These are phyloP conservation scores for Stegastes partitus DNA, from an alignment of 2,113 vertebrate species.

Conservation along the genomic window DNA sequence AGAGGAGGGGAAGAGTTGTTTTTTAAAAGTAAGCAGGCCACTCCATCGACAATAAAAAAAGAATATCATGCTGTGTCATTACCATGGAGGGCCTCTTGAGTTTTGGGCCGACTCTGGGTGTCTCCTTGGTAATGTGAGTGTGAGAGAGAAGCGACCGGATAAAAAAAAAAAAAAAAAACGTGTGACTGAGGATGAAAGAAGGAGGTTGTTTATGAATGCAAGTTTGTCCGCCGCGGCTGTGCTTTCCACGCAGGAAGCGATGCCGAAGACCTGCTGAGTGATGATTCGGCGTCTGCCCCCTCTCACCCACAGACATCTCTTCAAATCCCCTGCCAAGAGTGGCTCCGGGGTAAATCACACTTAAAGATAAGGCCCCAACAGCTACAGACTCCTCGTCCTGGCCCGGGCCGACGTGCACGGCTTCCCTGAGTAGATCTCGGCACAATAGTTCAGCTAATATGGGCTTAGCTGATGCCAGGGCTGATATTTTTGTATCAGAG, in stretches of 20 bases:
- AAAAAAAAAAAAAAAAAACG: conserved; percentile 6
- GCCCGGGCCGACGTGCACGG: conserved; percentile 12
- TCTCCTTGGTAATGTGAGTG: conserved; percentile 58
- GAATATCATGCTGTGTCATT: conserved; percentile 51
- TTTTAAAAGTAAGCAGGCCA: conserved; percentile 43
- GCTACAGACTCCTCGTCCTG: conserved; percentile 31
- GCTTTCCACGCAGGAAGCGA: conserved; percentile 36
- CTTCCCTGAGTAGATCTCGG: conserved; percentile 36
- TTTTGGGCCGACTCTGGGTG: conserved; percentile 41
- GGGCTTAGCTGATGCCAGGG: conserved; percentile 44
- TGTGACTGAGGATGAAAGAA: conserved; percentile 30
- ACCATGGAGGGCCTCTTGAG: conserved; percentile 52
- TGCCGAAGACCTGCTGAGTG: conserved; percentile 50
- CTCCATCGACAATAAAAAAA: conserved; percentile 43
- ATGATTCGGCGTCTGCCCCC: conserved; percentile 23
- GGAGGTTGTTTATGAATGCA: conserved; percentile 18
- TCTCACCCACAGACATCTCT: conserved; percentile 46
- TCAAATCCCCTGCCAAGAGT: conserved; percentile 59
- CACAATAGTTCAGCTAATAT: conserved; percentile 62
- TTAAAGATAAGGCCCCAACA: conserved; percentile 63
- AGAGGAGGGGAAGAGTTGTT: conserved; percentile 38
- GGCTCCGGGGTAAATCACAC: conserved; percentile 64
- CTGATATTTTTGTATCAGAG: conserved; percentile 62
- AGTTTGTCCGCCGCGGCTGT: conserved; percentile 15
- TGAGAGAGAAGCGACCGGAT: conserved; percentile 1